These are phyloP conservation scores for Ryuthela nishihirai DNA, from an alignment of 2,888 invertebrate genomes.

Conservation along the genomic window DNA sequence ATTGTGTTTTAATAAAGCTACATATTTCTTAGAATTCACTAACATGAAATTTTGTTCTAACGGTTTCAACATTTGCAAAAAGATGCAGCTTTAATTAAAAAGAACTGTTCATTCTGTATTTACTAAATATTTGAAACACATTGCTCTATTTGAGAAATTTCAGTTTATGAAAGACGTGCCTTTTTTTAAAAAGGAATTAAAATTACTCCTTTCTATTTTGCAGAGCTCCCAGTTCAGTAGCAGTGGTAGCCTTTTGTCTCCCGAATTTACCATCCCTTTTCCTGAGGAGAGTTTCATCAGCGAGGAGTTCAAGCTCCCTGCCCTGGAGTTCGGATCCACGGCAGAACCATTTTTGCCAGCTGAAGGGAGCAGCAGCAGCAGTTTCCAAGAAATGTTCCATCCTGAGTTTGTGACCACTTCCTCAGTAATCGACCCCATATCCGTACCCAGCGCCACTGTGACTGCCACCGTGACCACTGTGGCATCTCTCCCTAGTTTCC, in stretches of 20 bases:
- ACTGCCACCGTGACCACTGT: conserved; percentile 7
- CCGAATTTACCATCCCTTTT: conserved; percentile 28
- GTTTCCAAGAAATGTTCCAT: conserved; percentile 34
- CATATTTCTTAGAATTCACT: too few relatives aligned
- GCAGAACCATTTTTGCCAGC: conserved; percentile 16
- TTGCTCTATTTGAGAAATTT: too few relatives aligned
- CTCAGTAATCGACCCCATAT: conserved; percentile 8
- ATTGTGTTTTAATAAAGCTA: too few relatives aligned
- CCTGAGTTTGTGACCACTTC: conserved; percentile 8
- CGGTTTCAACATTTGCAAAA: too few relatives aligned
- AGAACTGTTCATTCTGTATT: too few relatives aligned
- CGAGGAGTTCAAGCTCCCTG: conserved; percentile 33
- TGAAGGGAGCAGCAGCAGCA: conserved; percentile 14
- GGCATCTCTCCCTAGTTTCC: conserved; percentile 42
- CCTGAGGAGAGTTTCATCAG: conserved; percentile 27
- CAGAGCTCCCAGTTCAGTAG: conserved; percentile 32
- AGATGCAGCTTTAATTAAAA: too few relatives aligned
- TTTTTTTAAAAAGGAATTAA: too few relatives aligned
- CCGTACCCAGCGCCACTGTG: conserved; percentile 5
- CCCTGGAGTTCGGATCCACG: conserved; percentile 28
- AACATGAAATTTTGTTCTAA: too few relatives aligned
- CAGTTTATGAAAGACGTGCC: too few relatives aligned
- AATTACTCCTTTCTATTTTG: too few relatives aligned
- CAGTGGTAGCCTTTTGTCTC: conserved; percentile 9
- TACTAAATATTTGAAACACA: too few relatives aligned